Evolutionary conservation across 1,140 invertebrate species (phyloP), one percentile per base, ranked within the genome.

Genomic region (Leptinotarsa undecemlineata): DNA sequence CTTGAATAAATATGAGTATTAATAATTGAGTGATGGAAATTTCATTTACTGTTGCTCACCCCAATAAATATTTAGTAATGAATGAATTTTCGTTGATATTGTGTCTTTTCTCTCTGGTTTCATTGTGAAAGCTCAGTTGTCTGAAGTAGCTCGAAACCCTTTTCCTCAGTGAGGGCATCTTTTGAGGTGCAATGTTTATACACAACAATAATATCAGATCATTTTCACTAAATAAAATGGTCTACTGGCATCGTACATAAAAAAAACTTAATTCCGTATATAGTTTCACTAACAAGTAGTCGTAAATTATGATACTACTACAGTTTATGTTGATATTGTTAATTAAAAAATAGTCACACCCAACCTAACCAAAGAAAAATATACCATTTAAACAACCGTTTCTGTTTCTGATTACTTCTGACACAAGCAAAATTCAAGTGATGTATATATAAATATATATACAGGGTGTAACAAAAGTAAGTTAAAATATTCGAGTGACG

Each of bases 111-210:
- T 86, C 86, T 84, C 85, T 86, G 17, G 90, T 88, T 75, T 90
- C 88, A 75, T 90, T 89, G 74, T 90, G 89, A 77, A 91, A 90
- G 73, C 91, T 92, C 73, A 93, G 84, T 84, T 93, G 92, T 68
- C 91, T 87, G 84, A 93, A 90, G 84, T 93, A 92, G 76, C 90
- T 91, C 74, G 90, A 90, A 78, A 93, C 89, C 85, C 91, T 90
- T 87, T 93, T 92, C 62, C 90, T 85, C 79, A 93, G 86, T 66
- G 91, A 92, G 75, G 92, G 91, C 92, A 93, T 93, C 23, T 23
- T 76, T 76, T 57, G 51, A 17, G 4, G 17, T 57, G 51, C 17
- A 57, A 57, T 57, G 51, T 57, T 57, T 57, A 15, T 8, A 6
- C 17, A 64, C 26, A 26, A 64, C 60, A 61, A 61, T 19, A 61